These are phyloP conservation scores for Paramuricea clavata DNA, from an alignment of 92 coral and sea anemone genomes.

Conservation along the genomic window DNA sequence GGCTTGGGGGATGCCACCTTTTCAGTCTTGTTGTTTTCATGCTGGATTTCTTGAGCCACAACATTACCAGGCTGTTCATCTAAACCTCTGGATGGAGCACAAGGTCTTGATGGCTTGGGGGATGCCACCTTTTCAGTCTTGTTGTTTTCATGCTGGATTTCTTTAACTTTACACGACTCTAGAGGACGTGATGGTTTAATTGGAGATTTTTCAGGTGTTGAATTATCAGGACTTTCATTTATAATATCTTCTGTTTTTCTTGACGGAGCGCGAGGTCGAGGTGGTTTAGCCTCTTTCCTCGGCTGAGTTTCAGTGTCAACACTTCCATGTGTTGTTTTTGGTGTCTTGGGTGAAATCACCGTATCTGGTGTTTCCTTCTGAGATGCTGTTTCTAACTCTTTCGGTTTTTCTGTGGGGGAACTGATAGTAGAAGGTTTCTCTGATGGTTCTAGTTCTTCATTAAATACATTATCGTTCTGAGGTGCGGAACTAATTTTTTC, in stretches of 20 bases:
- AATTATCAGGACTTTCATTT: not conserved
- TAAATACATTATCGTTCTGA: not conserved
- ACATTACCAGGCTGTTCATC: not conserved
- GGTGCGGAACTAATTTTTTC: not conserved
- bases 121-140: too few species aligned
- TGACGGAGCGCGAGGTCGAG: not conserved
- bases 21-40: too few species aligned
- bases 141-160: not conserved
- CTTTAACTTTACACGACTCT: too few species aligned
- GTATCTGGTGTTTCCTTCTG: not conserved
- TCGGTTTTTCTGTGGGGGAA: not conserved
- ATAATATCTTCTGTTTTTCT: not conserved
- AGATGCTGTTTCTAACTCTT: not conserved
- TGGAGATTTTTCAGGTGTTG: too few species aligned
- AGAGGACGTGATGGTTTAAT: too few species aligned
- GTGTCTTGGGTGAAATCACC: not conserved
- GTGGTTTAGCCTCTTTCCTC: not conserved
- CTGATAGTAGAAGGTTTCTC: not conserved
- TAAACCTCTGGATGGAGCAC: not conserved
- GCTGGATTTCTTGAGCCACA: not conserved
- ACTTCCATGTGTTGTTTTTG: not conserved
- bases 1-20: not conserved
- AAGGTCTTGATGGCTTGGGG: not conserved
- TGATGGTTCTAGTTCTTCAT: not conserved
- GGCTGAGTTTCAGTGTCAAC: not conserved